phyloP scores from a whole-genome alignment of 2,113 vertebrate species.

The Percopsis transmontana region DNA sequence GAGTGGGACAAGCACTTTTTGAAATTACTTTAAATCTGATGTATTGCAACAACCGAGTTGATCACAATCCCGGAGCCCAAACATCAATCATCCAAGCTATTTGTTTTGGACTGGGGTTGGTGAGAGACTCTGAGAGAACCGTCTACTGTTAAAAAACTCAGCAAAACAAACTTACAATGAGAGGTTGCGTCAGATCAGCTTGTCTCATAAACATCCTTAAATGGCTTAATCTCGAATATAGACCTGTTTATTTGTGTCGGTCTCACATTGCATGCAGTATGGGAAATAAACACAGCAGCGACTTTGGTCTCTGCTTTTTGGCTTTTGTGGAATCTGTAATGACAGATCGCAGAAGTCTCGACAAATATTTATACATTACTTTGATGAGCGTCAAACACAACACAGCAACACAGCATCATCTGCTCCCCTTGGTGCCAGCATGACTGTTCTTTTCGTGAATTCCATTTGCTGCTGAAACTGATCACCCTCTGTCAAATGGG shows the following conservation, averaged over 20 bases:
- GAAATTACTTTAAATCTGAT: constrained; percentile 48
- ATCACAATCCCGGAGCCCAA: constrained; percentile 51
- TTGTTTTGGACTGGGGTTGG: constrained; percentile 36
- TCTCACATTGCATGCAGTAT: too few relatives aligned
- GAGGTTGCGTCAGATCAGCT: constrained; percentile 33
- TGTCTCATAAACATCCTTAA: constrained; percentile 24
- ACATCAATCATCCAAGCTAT: constrained; percentile 40
- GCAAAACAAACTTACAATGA: constrained; percentile 29
- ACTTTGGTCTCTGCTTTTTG: constrained; percentile 2
- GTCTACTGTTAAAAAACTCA: constrained; percentile 38
- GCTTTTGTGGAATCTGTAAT: not conserved
- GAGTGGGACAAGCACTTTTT: constrained; percentile 46
- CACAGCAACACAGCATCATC: too few relatives aligned
- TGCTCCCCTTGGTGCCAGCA: too few relatives aligned
- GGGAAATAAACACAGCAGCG: not conserved
- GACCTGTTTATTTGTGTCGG: not conserved
- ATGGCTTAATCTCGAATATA: constrained; percentile 19
- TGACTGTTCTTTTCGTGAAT: not conserved
- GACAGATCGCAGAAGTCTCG: not conserved
- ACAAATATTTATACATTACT: constrained; percentile 3
- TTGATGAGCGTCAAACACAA: not conserved
- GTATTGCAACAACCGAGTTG: constrained; percentile 37
- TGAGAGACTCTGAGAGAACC: constrained; percentile 34
- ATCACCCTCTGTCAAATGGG: not conserved
- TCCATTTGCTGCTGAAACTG: not conserved